A percentile compares a stretch with the other conserved stretches of the same genome.
Evolutionary conservation across 1,140 invertebrate species (phyloP).

Genomic region (Paraescarpia echinospica): DNA sequence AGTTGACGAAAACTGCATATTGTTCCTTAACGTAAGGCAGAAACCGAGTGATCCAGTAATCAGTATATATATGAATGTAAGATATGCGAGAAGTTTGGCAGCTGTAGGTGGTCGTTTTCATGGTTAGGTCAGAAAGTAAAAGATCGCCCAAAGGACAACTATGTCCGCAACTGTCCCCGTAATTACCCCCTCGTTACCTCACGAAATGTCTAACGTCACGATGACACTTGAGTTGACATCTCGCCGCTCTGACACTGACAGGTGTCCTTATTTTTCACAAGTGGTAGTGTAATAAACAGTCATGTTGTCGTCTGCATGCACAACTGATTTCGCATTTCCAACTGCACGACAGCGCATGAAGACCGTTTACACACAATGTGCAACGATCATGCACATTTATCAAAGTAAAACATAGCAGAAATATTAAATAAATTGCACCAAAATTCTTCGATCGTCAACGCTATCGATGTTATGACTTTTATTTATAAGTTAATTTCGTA

Average conservation of each 20-base stretch:
- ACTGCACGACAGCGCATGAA: not conserved
- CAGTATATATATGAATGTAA: too few species aligned
- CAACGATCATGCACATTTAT: not conserved
- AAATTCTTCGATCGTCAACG: not conserved
- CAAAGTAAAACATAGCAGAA: conserved; percentile 1
- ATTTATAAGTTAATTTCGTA: not conserved
- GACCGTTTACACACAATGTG: not conserved
- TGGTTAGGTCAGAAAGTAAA: too few species aligned
- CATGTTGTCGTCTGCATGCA: not conserved
- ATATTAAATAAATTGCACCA: not conserved
- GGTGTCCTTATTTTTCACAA: not conserved
- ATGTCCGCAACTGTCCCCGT: not conserved
- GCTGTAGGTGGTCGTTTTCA: too few species aligned
- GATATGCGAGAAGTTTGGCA: too few species aligned
- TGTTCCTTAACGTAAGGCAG: too few species aligned
- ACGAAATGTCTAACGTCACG: too few species aligned
- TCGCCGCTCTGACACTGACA: not conserved
- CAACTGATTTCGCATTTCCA: not conserved
- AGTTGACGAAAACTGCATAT: too few species aligned
- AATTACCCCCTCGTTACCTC: not conserved
- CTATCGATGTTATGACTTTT: conserved; percentile 6
- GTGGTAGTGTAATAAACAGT: not conserved
- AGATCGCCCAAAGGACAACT: not conserved
- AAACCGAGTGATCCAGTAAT: too few species aligned
- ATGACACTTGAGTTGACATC: not conserved